Conservation (phyloP, 2,797 vertebrate genomes). For the Mallotus villosus region DNA sequence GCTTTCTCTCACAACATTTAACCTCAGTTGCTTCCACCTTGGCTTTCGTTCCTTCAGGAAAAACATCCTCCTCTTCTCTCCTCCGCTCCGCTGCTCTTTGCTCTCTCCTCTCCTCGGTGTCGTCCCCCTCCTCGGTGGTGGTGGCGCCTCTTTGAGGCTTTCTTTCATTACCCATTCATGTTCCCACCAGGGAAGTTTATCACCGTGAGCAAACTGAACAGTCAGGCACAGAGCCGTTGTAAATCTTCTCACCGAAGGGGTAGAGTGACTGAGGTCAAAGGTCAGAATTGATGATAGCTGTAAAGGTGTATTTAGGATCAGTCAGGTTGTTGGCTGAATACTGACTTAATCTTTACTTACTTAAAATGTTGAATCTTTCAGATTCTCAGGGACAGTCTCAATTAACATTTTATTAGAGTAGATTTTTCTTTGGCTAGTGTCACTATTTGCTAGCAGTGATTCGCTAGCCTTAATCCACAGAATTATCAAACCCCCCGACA, state of each 20-base stretch:
- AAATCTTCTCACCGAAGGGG: background rate
- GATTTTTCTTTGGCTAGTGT: no score
- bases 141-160: background rate
- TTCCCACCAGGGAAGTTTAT: conserved; percentile 9
- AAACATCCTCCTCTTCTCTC: conserved; percentile 30
- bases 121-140: background rate
- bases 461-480: no score
- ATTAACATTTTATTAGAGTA: no score
- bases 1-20: conserved; percentile 37
- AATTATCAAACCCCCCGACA: no score
- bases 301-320: background rate
- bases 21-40: background rate
- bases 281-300: background rate
- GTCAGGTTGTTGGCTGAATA: no score
- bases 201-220: conserved; percentile 11
- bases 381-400: no score
- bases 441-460: no score
- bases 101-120: background rate
- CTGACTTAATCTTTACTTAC: background rate
- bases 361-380: background rate
- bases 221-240: background rate
- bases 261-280: conserved; percentile 4
- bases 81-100: background rate
- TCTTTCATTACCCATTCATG: conserved; percentile 10
- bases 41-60: conserved; percentile 9